Base-by-base conservation (phyloP, 2,113 vertebrate species). In the Prionailurus bengalensis region DNA sequence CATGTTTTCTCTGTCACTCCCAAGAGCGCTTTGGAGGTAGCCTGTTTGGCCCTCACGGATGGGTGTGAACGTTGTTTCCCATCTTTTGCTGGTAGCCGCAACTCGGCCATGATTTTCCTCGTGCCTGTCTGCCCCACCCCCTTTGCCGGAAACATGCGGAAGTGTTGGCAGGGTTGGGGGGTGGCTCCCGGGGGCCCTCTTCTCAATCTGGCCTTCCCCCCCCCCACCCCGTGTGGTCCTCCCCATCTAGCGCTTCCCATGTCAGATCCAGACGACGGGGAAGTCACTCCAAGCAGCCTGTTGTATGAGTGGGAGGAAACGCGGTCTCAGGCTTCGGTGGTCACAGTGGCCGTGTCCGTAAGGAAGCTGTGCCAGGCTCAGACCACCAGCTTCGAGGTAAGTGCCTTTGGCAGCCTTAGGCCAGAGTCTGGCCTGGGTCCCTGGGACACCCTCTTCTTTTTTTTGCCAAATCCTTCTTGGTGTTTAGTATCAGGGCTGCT, bases 341-440 rank as follows among this genome's bases (percentile, higher is more conserved):
- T 90, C n/a, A 29, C 95, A 1, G 98, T 71, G 16, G 65, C 96
- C 4, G 79, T 94, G 2, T 83, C 95, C 3, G 89, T 98, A 70
- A 98, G 97, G 93, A 98, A 95, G 78, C 98, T 99, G 88, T 99
- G 98, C 81, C 66, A 97, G 92, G 96, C 93, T 33, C 96, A 96
- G 13, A 85, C 97, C 45, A 70, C 74, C 0, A 98, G 98, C 95
- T 98, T 96, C 23, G 97, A 99, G 98, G 98, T 99, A 93, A 98
- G 97, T 16, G 39, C 91, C n/a, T 36, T 83, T 6, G 10, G 12
- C 4, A 91, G 81, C 45, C 31, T 3, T 17, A 15, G 12, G 39
- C 27, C 33, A 27, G 80, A 66, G n/a, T 27, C 23, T 45, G 27
- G 16, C 79, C 29, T 21, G 39, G 48, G 36, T 63, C n/a, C 61